Evolutionary conservation across 2,797 vertebrate genomes (phyloP).

Genomic region (Gobio occitaniae): DNA sequence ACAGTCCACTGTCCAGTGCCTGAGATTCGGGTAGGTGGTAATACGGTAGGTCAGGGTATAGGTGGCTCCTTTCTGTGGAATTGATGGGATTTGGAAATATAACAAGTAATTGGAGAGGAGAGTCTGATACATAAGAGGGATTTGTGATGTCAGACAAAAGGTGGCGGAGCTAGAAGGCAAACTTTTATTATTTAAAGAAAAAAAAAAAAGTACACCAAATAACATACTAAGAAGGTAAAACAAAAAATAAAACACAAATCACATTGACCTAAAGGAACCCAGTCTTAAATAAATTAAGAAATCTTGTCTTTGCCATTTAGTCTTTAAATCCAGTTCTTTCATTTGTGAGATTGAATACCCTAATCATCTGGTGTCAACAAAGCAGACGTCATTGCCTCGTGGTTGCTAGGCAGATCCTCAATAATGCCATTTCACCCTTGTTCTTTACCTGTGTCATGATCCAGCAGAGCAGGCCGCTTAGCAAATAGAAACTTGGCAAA

Average conservation of each 20-base stretch:
- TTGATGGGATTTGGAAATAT: neutral
- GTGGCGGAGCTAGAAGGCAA: neutral
- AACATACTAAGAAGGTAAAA: neutral
- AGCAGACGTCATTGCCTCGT: slow-evolving; percentile 25
- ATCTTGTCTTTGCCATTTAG: neutral
- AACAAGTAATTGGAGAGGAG: neutral
- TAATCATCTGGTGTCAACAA: slow-evolving; percentile 18
- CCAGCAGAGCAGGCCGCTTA: slow-evolving; percentile 63
- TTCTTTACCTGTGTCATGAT: slow-evolving; percentile 52
- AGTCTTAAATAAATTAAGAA: slow-evolving; percentile 2
- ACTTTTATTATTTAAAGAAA: neutral
- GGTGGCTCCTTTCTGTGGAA: neutral
- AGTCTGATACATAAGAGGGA: neutral
- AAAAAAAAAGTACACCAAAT: too few relatives aligned
- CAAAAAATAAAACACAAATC: neutral
- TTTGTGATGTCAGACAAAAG: neutral
- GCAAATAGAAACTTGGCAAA: slow-evolving; percentile 72
- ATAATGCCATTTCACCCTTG: slow-evolving; percentile 14
- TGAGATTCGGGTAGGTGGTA: neutral
- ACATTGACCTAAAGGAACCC: neutral
- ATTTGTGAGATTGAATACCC: neutral
- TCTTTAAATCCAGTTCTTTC: neutral
- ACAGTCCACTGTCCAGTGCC: neutral
- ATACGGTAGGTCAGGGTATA: neutral
- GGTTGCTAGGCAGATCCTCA: slow-evolving; percentile 6